Evolutionary conservation across 1,140 invertebrate species (phyloP).

Genomic region (Drosophila lowei): DNA sequence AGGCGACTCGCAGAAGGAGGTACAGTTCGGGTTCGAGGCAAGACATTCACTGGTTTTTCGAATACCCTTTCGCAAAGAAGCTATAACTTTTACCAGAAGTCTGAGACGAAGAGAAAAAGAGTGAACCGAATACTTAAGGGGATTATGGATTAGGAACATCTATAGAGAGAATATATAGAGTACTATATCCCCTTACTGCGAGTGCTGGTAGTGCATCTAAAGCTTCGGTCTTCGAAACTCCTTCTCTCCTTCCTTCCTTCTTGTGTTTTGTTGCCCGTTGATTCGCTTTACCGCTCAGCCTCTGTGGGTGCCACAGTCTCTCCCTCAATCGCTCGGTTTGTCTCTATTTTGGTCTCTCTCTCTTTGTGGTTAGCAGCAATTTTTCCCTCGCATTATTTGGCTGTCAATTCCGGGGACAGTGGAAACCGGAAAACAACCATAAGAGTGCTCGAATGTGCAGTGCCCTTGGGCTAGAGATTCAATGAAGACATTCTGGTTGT

Average conservation of each 20-base stretch:
- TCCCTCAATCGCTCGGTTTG: too few relatives aligned
- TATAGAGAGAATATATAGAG: too few relatives aligned
- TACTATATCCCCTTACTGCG: too few relatives aligned
- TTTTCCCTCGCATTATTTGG: constrained; percentile 53
- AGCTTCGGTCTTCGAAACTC: too few relatives aligned
- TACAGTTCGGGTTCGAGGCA: neutral
- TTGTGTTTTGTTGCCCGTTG: constrained; percentile 1
- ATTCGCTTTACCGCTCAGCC: too few relatives aligned
- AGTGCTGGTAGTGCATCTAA: too few relatives aligned
- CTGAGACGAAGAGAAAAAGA: too few relatives aligned
- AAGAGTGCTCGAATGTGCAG: constrained; percentile 3
- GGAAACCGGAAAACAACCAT: constrained; percentile 19
- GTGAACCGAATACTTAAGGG: too few relatives aligned
- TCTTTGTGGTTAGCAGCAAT: constrained; percentile 38
- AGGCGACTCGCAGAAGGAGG: neutral
- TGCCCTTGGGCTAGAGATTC: constrained; percentile 8
- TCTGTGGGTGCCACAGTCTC: too few relatives aligned
- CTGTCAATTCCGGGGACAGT: constrained; percentile 52
- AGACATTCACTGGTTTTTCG: constrained; percentile 11
- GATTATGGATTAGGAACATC: too few relatives aligned
- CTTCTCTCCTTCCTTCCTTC: constrained; percentile 6
- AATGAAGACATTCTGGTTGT: neutral
- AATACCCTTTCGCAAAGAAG: neutral
- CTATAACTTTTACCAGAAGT: too few relatives aligned
- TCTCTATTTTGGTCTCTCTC: neutral